Base-by-base conservation (phyloP, 92 coral and sea anemone genomes). In the Bergia sp. region DNA sequence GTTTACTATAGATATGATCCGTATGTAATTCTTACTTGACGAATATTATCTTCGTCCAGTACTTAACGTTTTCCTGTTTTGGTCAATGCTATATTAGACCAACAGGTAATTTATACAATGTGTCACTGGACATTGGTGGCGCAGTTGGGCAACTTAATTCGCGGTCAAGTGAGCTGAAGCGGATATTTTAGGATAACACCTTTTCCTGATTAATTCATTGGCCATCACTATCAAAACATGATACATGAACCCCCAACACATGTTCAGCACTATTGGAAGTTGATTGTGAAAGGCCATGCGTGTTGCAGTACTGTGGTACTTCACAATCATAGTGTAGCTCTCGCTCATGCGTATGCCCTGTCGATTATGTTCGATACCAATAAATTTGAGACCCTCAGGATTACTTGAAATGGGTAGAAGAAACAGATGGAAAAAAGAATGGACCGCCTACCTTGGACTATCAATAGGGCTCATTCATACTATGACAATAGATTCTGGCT, bases 61-160 rank as follows among this genome's bases (percentile, higher is more conserved):
- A 74, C 78, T 74, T 74, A 21, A 74, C 78, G 78, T 42, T 74
- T 74, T 74, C 78, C 78, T 74, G 78, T 69, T 39, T 74, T 74
- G 43, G 78, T 74, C 78, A 39, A 39, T 39, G 78, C 41, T 45
- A 74, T 74, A 36, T 72, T 72, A 39, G 76, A 23, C 76, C 29
- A 39, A 10, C 23, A 72, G 78, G 44, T 21, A 74, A 37, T 74
- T 40, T 18, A 37, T 15, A n/a, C 29, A 29, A 73, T 73, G 78
- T 23, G 78, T 39, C 78, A 16, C 11, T 37, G 77, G 41, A 73
- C 77, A 73, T 37, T 40, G 11, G 20, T 73, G 38, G 78, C 3
- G 78, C 44, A 2, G 41, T 73, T 73, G 78, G 18, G 44, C 18
- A 38, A 7, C 16, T 71, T n/a, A 37, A 39, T 73, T 12, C 2